These are phyloP conservation scores for Drosophila robusta DNA, from an alignment of 2,888 invertebrate species.

Conservation along the genomic window DNA sequence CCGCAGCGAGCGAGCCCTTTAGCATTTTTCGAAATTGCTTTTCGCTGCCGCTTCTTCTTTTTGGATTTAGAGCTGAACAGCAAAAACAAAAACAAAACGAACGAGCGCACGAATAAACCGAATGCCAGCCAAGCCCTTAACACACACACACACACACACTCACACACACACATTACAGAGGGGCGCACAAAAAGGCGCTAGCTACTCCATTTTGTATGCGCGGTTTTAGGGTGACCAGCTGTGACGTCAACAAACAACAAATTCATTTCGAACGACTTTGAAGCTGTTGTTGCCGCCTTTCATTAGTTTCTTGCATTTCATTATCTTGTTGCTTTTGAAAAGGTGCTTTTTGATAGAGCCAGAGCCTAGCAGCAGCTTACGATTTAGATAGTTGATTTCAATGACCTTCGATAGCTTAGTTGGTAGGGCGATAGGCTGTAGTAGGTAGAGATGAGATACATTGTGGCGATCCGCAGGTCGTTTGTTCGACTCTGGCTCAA, in stretches of 20 bases:
- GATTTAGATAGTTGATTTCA: constrained; percentile 45
- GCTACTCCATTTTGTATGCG: constrained; percentile 73
- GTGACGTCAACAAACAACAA: constrained; percentile 36
- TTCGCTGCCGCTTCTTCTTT: constrained; percentile 38
- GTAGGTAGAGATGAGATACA: constrained; percentile 63
- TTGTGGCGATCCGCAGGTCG: constrained; percentile 63
- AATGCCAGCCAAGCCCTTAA: constrained; percentile 55
- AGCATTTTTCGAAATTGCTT: constrained; percentile 70
- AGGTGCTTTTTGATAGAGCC: constrained; percentile 8
- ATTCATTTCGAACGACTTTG: neutral
- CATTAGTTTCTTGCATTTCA: constrained; percentile 28
- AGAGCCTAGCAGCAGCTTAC: constrained; percentile 2
- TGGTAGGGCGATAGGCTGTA: constrained; percentile 80
- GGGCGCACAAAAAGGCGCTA: constrained; percentile 24
- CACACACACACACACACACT: constrained; percentile 25
- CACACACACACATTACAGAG: constrained; percentile 20
- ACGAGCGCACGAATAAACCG: constrained; percentile 42
- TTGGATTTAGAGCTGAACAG: constrained; percentile 33
- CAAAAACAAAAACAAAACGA: constrained; percentile 21
- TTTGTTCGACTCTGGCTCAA: constrained; percentile 69
- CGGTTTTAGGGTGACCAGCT: constrained; percentile 71
- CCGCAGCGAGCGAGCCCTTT: constrained; percentile 50
- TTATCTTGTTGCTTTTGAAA: neutral
- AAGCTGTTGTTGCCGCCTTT: neutral
- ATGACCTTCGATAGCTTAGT: constrained; percentile 75